Percentiles rank a stretch among this genome's conserved stretches.
These are phyloP conservation scores for Scotopteryx bipunctaria DNA, from an alignment of 2,888 invertebrate species.

Conservation along the genomic window DNA sequence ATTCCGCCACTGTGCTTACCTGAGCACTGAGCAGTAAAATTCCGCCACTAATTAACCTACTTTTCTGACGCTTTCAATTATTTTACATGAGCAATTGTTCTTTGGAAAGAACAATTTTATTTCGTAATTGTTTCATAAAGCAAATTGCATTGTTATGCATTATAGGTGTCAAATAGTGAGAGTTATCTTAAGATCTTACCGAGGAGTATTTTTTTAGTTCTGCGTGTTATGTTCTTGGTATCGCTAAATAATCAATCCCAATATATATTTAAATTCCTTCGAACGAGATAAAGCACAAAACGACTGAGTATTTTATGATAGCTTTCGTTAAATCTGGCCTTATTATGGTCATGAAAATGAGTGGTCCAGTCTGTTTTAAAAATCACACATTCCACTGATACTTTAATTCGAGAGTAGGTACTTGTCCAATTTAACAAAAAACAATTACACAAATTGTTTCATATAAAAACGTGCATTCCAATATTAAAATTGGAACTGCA, in stretches of 20 bases:
- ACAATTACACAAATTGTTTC: conserved; percentile 2
- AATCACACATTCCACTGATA: neutral
- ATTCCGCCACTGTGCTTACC: conserved; percentile 10
- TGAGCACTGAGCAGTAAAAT: conserved; percentile 16
- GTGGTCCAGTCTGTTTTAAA: too few relatives aligned
- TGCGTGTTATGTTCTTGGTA: too few relatives aligned
- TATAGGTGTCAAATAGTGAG: neutral
- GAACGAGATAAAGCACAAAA: too few relatives aligned
- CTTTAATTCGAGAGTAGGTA: neutral
- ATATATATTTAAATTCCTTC: too few relatives aligned
- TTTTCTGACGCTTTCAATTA: conserved; percentile 25
- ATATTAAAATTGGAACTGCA: too few relatives aligned
- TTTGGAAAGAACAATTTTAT: conserved; percentile 21
- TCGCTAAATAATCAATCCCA: too few relatives aligned
- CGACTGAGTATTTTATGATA: too few relatives aligned
- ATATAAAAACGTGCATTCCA: conserved; percentile 19
- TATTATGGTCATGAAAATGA: too few relatives aligned
- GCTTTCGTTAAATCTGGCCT: too few relatives aligned
- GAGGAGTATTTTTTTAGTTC: neutral
- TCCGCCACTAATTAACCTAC: conserved; percentile 33
- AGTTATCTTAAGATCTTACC: neutral
- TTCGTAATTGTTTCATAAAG: conserved; percentile 25
- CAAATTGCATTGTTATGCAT: conserved; percentile 6
- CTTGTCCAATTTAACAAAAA: neutral
- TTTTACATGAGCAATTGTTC: conserved; percentile 30